A percentile compares a stretch with the other conserved stretches of the same genome.
Evolutionary conservation across 2,888 invertebrate genomes (phyloP).

Genomic region (Strigamia maritima): DNA sequence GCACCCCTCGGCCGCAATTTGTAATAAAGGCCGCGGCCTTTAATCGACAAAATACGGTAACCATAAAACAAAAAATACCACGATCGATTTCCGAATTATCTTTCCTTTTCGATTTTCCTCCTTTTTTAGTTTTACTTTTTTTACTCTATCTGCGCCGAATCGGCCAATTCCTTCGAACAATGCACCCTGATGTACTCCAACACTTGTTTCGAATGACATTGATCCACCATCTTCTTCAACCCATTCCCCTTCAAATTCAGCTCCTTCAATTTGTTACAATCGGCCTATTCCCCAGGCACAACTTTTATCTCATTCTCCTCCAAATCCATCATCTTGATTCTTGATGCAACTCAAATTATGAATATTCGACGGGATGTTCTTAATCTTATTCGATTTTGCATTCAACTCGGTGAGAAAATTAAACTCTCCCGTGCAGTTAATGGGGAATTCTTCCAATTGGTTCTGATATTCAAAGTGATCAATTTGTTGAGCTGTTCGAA

Average conservation of each 20-base stretch:
- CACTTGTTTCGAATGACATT: slow-evolving; percentile 69
- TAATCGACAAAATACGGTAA: too few species aligned
- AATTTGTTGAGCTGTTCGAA: slow-evolving; percentile 59
- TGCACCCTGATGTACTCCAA: slow-evolving; percentile 72
- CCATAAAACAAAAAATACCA: not conserved
- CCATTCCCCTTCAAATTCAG: slow-evolving; percentile 72
- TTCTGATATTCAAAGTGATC: slow-evolving; percentile 66
- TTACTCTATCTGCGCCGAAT: slow-evolving; percentile 47
- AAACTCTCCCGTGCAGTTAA: slow-evolving; percentile 57
- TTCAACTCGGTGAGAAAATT: slow-evolving; percentile 65
- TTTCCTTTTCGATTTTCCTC: slow-evolving; percentile 47
- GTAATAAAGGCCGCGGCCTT: too few species aligned
- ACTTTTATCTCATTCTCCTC: slow-evolving; percentile 64
- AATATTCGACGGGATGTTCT: slow-evolving; percentile 61
- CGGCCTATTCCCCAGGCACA: slow-evolving; percentile 67
- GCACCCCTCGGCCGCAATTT: too few species aligned
- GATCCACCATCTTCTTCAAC: slow-evolving; percentile 66
- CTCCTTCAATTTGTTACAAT: slow-evolving; percentile 71
- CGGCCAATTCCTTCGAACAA: slow-evolving; percentile 50
- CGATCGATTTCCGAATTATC: slow-evolving; percentile 45
- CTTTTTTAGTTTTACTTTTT: slow-evolving; percentile 48
- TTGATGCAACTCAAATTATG: slow-evolving; percentile 59
- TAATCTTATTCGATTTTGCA: slow-evolving; percentile 65
- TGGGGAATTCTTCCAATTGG: slow-evolving; percentile 58
- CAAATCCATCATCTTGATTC: slow-evolving; percentile 70